phyloP scores from a whole-genome alignment of 2,113 vertebrate genomes.

The Papio anubis region DNA sequence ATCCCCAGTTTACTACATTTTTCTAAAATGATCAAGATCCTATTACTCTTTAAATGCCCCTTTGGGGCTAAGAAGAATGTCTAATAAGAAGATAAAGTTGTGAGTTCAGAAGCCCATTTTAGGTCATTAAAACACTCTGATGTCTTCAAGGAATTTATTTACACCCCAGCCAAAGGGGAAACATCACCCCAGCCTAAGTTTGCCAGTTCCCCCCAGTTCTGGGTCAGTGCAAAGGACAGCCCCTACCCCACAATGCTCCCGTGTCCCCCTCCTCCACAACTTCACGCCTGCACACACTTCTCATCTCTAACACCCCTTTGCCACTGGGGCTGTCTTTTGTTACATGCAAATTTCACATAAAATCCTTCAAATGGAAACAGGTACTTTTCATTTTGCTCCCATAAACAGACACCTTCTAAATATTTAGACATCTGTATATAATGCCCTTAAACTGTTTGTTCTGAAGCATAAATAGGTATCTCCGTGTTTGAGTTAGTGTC shows the following conservation, averaged over 20 bases:
- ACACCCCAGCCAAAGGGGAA: constrained; percentile 75
- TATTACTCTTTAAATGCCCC: constrained; percentile 66
- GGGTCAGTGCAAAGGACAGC: constrained; percentile 78
- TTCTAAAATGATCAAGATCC: constrained; percentile 23
- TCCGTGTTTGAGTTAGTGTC: constrained; percentile 87
- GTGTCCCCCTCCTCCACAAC: constrained; percentile 24
- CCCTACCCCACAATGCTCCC: constrained; percentile 62
- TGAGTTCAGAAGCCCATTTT: constrained; percentile 75
- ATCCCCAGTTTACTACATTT: constrained; percentile 12
- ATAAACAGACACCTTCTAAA: constrained; percentile 89
- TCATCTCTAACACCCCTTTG: constrained; percentile 78
- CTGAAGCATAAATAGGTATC: constrained; percentile 89
- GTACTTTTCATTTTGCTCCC: constrained; percentile 88
- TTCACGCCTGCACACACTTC: constrained; percentile 61
- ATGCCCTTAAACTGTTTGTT: constrained; percentile 90
- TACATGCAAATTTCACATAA: constrained; percentile 83
- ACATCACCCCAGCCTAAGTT: constrained; percentile 73
- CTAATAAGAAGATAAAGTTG: constrained; percentile 44
- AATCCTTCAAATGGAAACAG: constrained; percentile 86
- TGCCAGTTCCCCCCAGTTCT: constrained; percentile 73
- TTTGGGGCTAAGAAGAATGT: constrained; percentile 4
- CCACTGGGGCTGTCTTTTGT: constrained; percentile 63
- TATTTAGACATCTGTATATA: constrained; percentile 91
- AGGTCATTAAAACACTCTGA: constrained; percentile 74
- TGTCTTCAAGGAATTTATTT: constrained; percentile 81